phyloP scores from a whole-genome alignment of 2,113 vertebrate species.

The Neofelis nebulosa region DNA sequence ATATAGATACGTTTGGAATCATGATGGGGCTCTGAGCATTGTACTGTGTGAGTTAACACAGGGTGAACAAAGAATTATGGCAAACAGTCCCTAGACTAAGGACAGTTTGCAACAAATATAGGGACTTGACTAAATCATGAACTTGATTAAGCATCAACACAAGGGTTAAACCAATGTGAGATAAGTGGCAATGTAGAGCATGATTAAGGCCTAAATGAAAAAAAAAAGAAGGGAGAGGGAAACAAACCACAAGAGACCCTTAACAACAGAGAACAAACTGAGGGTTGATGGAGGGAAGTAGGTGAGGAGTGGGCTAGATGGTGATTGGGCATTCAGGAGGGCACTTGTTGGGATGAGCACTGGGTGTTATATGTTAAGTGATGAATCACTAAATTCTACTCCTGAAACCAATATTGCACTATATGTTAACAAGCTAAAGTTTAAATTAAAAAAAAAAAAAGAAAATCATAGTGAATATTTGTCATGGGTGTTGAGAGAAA shows the following conservation, averaged over 20 bases:
- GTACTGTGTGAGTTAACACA: background rate
- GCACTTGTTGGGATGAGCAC: too few relatives aligned
- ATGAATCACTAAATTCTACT: too few relatives aligned
- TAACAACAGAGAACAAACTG: too few relatives aligned
- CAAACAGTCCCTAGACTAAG: background rate
- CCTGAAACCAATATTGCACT: too few relatives aligned
- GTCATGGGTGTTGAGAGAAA: background rate
- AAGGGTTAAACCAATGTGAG: background rate
- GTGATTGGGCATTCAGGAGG: too few relatives aligned
- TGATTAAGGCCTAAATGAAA: background rate
- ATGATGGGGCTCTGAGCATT: accelerated
- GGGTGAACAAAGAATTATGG: background rate
- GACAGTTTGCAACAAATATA: background rate
- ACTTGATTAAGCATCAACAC: background rate
- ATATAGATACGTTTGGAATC: background rate
- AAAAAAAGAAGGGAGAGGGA: too few relatives aligned
- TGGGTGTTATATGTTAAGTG: too few relatives aligned
- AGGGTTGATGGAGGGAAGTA: too few relatives aligned
- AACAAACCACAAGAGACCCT: too few relatives aligned
- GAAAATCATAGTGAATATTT: background rate
- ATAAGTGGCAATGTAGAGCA: background rate
- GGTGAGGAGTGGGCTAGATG: too few relatives aligned
- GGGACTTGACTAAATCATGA: background rate
- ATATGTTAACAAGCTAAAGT: too few relatives aligned
- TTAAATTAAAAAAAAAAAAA: too few relatives aligned